Conservation (phyloP, 2,797 vertebrate species). For the Enteromius trimaculatus region DNA sequence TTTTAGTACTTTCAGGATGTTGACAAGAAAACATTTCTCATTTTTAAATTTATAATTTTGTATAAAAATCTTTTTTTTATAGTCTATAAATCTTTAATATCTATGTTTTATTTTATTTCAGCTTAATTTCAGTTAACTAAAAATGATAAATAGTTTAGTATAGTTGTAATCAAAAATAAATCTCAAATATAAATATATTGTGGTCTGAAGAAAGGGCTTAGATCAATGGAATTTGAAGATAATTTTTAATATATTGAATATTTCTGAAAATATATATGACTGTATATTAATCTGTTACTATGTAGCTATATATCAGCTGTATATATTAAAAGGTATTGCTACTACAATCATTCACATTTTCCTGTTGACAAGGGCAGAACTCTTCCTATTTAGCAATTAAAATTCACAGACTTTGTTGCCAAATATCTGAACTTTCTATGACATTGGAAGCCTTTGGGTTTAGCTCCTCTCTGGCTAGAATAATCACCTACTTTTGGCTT, state of each 20-base stretch:
- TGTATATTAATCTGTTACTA: not conserved
- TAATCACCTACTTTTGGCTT: conserved; percentile 46
- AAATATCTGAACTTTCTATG: conserved; percentile 53
- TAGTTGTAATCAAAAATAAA: not conserved
- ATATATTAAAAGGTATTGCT: not conserved
- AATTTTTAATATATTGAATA: not conserved
- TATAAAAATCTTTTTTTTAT: not conserved
- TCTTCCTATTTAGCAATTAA: conserved; percentile 44
- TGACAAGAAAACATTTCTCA: not conserved
- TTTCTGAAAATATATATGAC: not conserved
- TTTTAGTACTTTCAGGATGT: not conserved
- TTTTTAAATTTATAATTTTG: not conserved
- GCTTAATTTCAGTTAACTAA: not conserved
- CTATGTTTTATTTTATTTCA: not conserved
- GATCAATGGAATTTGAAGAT: not conserved
- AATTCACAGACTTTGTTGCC: conserved; percentile 34
- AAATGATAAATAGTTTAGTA: not conserved
- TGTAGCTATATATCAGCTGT: too few relatives aligned
- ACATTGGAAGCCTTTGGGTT: conserved; percentile 44
- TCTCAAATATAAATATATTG: not conserved
- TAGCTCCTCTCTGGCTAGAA: conserved; percentile 39
- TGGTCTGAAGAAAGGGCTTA: not conserved
- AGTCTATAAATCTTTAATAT: not conserved
- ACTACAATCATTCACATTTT: not conserved
- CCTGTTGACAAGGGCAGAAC: not conserved